Evolutionary conservation across 2,113 vertebrate genomes (phyloP), one percentile per base, ranked within the genome.

Genomic region (Ammodytes dubius): DNA sequence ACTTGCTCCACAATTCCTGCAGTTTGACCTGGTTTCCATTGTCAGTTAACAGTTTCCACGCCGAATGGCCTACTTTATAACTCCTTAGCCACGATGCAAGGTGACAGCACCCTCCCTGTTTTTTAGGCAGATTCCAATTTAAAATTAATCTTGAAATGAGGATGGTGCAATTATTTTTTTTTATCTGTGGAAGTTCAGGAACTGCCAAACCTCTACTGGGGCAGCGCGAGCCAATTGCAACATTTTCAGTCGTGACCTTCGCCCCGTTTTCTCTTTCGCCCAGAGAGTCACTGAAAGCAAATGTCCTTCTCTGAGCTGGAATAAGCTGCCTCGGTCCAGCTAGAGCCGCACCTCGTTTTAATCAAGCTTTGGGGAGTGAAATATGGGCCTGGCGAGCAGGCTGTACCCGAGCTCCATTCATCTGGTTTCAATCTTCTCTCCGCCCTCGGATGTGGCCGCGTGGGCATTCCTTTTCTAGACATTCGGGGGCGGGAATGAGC

Each of bases 341-440:
- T 72, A 61, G 83, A 54, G 52, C 92, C 65, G 70, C 90, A 82
- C 89, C 89, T 93, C 46, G 52, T 94, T 93, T 94, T 94, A 95
- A 94, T 95, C 93, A 94, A 90, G 73, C 92, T 92, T 92, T 70
- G 82, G 88, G 89, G 93, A 95, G 88, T 93, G 93, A 95, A 94
- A 95, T 92, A 93, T 91, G 74, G 93, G 86, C 87, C 87, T 84
- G 84, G 85, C 60, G 49, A 87, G 77, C 82, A 65, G 49, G 84
- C 90, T 75, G 82, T 80, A 92, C 90, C 88, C 81, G 43, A 79
- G 74, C 84, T 91, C 87, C 89, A 91, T 94, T 95, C 95, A 95
- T 96, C 95, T 95, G 94, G 90, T 94, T 95, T 95, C 94, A 95
- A 94, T 95, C 95, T 95, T 91, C 92, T 83, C 87, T 86, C 81